phyloP scores from a whole-genome alignment of 2,113 vertebrate species.

The Chitala chitala region DNA sequence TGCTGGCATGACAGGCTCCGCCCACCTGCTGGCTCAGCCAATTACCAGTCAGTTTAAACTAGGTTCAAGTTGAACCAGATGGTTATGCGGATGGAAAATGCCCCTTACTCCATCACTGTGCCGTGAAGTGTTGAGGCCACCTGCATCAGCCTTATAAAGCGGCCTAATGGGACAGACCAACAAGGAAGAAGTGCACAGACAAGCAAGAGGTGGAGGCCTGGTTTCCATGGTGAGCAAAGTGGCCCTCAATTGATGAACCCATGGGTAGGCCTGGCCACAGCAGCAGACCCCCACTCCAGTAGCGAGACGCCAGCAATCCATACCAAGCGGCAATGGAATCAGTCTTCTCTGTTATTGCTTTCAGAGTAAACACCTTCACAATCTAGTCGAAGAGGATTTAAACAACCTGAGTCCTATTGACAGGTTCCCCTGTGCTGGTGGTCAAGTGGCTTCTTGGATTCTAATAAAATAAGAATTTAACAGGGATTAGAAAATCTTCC shows the following conservation, averaged over 20 bases:
- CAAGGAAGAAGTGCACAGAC: too few species aligned
- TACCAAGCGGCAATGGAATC: neutral
- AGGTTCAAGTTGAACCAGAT: too few species aligned
- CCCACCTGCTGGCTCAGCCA: too few species aligned
- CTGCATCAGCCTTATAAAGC: neutral
- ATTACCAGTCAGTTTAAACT: neutral
- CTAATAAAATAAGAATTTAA: slow-evolving; percentile 8
- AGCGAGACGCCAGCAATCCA: neutral
- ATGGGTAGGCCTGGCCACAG: neutral
- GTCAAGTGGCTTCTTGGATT: neutral
- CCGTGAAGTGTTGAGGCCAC: neutral
- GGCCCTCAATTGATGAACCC: neutral
- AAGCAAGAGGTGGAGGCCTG: neutral
- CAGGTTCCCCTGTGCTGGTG: neutral
- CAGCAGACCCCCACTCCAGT: too few species aligned
- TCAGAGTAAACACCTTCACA: neutral
- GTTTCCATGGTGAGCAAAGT: slow-evolving; percentile 42
- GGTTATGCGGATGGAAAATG: neutral
- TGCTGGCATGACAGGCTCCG: neutral
- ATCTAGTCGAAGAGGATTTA: neutral
- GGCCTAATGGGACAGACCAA: neutral
- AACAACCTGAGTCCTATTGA: neutral
- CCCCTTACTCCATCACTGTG: neutral
- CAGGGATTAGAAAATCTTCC: neutral
- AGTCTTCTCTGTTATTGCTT: neutral